These are phyloP conservation scores for Ceriagrion tenellum DNA, from an alignment of 2,888 invertebrate species.

Conservation along the genomic window DNA sequence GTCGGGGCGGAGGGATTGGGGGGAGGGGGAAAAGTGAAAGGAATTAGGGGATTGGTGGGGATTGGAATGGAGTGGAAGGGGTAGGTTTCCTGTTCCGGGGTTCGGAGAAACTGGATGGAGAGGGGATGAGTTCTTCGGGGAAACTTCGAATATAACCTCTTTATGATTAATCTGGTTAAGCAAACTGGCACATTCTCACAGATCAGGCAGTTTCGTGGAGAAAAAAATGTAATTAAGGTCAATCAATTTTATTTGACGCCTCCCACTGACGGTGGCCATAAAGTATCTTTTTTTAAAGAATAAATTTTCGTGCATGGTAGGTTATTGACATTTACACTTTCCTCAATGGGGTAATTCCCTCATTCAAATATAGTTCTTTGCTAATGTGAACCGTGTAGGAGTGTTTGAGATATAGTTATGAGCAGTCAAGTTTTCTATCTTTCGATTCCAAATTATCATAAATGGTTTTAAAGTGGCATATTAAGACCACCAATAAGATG, in stretches of 20 bases:
- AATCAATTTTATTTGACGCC: neutral
- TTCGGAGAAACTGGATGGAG: neutral
- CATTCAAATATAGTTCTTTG: no score
- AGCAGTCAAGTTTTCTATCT: no score
- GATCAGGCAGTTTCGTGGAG: neutral
- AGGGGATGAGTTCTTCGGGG: neutral
- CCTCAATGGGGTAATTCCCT: no score
- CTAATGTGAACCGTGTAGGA: no score
- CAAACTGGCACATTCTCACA: neutral
- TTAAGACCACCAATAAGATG: no score
- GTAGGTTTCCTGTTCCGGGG: neutral
- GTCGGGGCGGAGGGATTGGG: neutral
- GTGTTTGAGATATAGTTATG: no score
- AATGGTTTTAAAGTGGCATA: no score
- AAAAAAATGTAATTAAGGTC: conserved; percentile 3
- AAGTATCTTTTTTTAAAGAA: no score
- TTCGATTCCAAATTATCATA: no score
- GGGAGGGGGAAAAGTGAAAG: neutral
- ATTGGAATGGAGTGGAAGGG: neutral
- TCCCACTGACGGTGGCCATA: no score
- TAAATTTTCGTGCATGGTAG: no score
- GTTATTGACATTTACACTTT: no score
- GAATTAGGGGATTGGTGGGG: neutral
- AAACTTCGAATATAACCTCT: neutral
- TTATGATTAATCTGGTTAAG: conserved; percentile 13